Base-by-base conservation (phyloP, 2,113 vertebrate genomes). In the Heterocephalus glaber region DNA sequence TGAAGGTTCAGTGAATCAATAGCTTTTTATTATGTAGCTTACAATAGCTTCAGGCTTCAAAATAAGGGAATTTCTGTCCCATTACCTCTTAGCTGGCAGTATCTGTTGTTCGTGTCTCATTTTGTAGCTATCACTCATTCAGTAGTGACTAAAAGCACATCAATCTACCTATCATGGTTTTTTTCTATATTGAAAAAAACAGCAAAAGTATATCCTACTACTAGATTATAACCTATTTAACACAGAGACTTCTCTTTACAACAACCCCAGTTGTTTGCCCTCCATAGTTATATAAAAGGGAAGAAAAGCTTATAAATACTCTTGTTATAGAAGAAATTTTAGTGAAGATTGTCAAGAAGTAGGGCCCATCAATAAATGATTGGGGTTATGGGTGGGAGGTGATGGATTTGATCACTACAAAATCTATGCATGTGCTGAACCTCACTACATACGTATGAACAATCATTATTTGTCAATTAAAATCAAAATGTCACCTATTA, bases 21-120 rank as follows among this genome's bases (percentile, higher is more conserved):
- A 66, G 26, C 80, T 85, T 93, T 80, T 84, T 74, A 91, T 93
- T 80, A 88, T n/a, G 12, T 74, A 24, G 35, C 7, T 87, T 54
- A 26, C 35, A 88, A 60, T 93, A 92, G 52, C 44, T 82, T 68
- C 13, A 0, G 83, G 17, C 60, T 95, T 89, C 44, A 4, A 70
- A 79, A 79, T 65, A 33, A 58, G 72, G 20, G 56, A 17, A 61
- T 52, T 58, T 60, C 61, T 47, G n/a, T 89, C 56, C 84, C 16
- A 30, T 79, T 49, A 19, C 17, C n/a, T 47, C 77, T 68, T 60
- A 61, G 44, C 70, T 66, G 24, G 22, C n/a, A 72, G 54, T 66
- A 3, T 19, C 30, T 60, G 54, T 54, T 72, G 56, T 80, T 54
- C 24, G 16, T 24, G 41, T 66, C 56, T 85, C 66, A 82, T 82